A percentile compares a stretch with the other conserved stretches of the same genome.
phyloP scores from a whole-genome alignment of 2,113 vertebrate genomes.

The Argyrosomus japonicus region DNA sequence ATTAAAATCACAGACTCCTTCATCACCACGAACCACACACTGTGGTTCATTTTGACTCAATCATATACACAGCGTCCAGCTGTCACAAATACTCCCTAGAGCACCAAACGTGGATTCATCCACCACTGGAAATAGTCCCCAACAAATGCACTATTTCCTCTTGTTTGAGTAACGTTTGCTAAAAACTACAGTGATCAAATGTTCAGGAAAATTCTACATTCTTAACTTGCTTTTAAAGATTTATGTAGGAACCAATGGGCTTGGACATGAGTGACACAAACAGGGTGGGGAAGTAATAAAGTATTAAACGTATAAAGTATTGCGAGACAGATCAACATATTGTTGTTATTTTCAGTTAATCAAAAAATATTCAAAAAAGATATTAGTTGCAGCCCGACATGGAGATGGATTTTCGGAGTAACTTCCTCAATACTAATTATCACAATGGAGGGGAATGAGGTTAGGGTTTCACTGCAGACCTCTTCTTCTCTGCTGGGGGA shows the following conservation, averaged over 20 bases:
- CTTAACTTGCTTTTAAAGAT: neutral
- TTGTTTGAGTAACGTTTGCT: no score
- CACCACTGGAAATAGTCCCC: neutral
- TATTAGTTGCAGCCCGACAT: neutral
- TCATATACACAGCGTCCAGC: no score
- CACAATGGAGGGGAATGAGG: no score
- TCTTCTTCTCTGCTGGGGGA: conserved; percentile 28
- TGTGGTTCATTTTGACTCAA: neutral
- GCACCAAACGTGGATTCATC: neutral
- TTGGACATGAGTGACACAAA: neutral
- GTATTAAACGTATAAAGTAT: neutral
- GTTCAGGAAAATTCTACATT: no score
- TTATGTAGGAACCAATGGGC: neutral
- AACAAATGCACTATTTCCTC: neutral
- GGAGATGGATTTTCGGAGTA: neutral
- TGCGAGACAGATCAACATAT: neutral
- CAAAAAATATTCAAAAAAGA: neutral
- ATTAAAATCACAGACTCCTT: no score
- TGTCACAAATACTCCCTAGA: no score
- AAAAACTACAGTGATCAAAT: no score
- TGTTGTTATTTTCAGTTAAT: no score
- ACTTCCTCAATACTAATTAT: neutral
- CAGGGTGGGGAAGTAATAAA: neutral
- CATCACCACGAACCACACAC: neutral
- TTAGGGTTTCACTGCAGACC: neutral